Evolutionary conservation across 2,797 vertebrate genomes (phyloP).

Genomic region (Danionella dracula): DNA sequence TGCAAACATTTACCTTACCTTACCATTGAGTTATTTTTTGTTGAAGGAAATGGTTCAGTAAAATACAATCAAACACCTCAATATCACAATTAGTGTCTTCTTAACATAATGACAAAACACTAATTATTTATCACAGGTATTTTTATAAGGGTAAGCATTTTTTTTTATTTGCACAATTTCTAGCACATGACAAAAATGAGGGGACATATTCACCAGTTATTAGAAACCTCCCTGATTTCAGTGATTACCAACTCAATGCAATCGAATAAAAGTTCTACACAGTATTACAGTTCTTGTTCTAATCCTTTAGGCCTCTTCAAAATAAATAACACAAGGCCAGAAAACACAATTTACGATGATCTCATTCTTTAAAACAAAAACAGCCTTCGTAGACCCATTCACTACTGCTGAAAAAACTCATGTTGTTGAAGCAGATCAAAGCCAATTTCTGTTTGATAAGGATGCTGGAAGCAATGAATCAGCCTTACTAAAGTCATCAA

Average conservation of each 20-base stretch:
- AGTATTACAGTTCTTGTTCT: neutral
- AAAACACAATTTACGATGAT: neutral
- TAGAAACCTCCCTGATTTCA: conserved; percentile 13
- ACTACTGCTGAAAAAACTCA: neutral
- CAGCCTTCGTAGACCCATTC: neutral
- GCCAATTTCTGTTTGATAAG: conserved; percentile 22
- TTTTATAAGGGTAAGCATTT: no score
- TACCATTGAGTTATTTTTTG: no score
- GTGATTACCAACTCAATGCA: neutral
- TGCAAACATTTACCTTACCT: no score
- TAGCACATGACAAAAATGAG: neutral
- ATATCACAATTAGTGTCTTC: no score
- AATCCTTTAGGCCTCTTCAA: neutral
- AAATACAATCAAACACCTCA: no score
- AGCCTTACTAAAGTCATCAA: conserved; percentile 22
- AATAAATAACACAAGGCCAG: neutral
- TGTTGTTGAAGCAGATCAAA: conserved; percentile 31
- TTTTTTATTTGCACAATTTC: neutral
- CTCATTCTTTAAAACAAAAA: neutral
- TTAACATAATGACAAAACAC: no score
- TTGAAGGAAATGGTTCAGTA: no score
- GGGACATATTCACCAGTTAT: neutral
- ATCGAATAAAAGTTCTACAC: neutral
- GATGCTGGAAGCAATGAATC: conserved; percentile 20
- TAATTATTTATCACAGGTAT: no score